phyloP scores from a whole-genome alignment of 2,888 invertebrate species.

The Dolomedes plantarius region DNA sequence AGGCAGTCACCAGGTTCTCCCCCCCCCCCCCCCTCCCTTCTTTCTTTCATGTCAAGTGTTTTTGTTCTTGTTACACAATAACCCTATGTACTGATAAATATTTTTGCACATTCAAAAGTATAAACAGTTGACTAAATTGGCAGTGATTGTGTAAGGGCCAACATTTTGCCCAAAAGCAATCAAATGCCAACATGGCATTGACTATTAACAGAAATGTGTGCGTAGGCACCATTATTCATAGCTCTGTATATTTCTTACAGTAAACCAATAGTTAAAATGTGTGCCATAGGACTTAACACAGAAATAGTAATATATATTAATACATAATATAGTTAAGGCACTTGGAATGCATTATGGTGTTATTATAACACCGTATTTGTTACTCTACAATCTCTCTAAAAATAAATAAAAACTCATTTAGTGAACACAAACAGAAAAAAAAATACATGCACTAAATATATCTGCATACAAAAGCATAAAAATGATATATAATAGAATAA shows the following conservation, averaged over 20 bases:
- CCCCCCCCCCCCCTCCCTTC: no score
- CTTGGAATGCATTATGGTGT: conserved; percentile 65
- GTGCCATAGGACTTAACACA: conserved; percentile 25
- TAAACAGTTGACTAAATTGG: no score
- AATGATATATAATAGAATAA: conserved; percentile 40
- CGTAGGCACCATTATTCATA: background rate
- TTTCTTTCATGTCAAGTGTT: no score
- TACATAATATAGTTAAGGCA: conserved; percentile 62
- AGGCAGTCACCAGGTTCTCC: no score
- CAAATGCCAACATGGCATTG: no score
- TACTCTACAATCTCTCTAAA: conserved; percentile 40
- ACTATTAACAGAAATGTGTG: no score
- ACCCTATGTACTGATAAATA: no score
- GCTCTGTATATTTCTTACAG: background rate
- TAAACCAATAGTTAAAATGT: conserved; percentile 24
- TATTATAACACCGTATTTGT: conserved; percentile 36
- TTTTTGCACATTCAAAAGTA: no score
- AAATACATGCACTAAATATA: conserved; percentile 62
- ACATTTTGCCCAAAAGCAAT: no score
- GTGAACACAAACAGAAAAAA: conserved; percentile 55
- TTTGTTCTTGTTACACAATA: no score
- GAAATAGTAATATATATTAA: conserved; percentile 39
- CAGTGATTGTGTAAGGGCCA: no score
- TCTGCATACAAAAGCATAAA: conserved; percentile 68
- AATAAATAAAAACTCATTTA: conserved; percentile 68